These are phyloP conservation scores for Steatornis caripensis DNA, from an alignment of 2,113 vertebrate genomes.

Conservation along the genomic window DNA sequence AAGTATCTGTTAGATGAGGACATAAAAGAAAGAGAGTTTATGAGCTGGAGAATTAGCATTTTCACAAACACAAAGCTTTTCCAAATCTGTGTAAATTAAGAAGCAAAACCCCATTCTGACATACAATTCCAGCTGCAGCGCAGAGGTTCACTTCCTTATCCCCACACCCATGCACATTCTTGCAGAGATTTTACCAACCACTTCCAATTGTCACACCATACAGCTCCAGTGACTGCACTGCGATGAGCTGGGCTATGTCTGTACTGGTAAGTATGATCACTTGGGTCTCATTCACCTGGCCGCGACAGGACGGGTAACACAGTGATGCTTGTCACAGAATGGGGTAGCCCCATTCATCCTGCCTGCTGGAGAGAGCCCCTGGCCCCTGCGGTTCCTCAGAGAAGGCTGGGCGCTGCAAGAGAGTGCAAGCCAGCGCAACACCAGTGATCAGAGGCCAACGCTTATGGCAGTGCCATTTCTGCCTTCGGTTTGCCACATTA, in stretches of 20 bases:
- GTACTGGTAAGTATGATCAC: background rate
- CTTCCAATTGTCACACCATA: background rate
- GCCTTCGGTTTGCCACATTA: background rate
- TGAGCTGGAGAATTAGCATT: background rate
- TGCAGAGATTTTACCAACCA: background rate
- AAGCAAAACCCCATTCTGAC: background rate
- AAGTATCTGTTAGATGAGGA: background rate
- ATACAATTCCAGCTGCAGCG: background rate
- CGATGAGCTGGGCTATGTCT: background rate
- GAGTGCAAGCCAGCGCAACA: background rate
- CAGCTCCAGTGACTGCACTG: background rate
- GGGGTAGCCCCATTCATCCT: background rate
- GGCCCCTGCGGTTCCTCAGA: background rate
- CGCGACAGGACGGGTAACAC: background rate
- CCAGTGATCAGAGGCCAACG: no score
- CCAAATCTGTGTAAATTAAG: background rate
- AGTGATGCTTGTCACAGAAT: rapidly evolving
- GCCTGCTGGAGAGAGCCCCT: background rate
- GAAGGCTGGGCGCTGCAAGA: background rate
- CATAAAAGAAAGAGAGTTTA: background rate
- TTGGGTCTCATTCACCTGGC: background rate
- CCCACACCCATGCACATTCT: background rate
- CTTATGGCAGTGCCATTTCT: background rate
- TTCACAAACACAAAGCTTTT: background rate
- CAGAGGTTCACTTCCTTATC: background rate